phyloP scores from a whole-genome alignment of 2,888 invertebrate genomes.

The Chrysolina americana region DNA sequence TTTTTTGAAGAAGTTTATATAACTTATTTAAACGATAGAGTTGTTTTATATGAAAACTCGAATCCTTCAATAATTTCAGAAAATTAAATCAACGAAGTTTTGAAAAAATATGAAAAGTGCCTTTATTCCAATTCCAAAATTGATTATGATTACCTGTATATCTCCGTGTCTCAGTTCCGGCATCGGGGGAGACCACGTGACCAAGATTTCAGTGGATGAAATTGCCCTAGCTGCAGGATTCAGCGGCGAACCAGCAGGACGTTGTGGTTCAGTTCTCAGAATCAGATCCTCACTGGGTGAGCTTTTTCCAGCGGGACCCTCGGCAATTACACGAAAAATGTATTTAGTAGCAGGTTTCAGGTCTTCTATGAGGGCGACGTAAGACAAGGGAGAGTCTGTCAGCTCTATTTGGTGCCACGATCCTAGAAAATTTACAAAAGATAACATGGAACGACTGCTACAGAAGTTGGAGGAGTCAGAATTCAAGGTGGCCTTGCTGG shows the following conservation, averaged over 20 bases:
- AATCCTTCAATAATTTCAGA: too few relatives aligned
- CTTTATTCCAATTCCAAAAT: too few relatives aligned
- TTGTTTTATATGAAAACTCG: too few relatives aligned
- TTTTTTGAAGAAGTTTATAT: too few relatives aligned
- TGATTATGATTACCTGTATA: constrained; percentile 68
- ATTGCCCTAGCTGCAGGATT: constrained; percentile 79
- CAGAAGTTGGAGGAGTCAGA: too few relatives aligned
- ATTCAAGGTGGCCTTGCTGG: too few relatives aligned
- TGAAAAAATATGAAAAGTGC: too few relatives aligned
- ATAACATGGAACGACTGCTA: too few relatives aligned
- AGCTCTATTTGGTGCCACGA: constrained; percentile 80
- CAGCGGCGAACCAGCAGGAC: constrained; percentile 80
- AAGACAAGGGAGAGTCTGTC: constrained; percentile 75
- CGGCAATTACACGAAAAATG: constrained; percentile 80
- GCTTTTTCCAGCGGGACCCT: constrained; percentile 82
- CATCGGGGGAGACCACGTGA: constrained; percentile 83
- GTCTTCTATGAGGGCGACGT: constrained; percentile 77
- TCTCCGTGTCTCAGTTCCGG: constrained; percentile 81
- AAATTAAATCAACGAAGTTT: too few relatives aligned
- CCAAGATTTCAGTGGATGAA: constrained; percentile 81
- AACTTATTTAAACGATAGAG: too few relatives aligned
- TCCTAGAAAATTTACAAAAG: constrained; percentile 61
- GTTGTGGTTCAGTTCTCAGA: constrained; percentile 79
- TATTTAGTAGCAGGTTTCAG: constrained; percentile 81
- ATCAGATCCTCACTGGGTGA: constrained; percentile 76